Evolutionary conservation across 2,113 vertebrate species (phyloP).

Genomic region (Nothoprocta perdicaria): DNA sequence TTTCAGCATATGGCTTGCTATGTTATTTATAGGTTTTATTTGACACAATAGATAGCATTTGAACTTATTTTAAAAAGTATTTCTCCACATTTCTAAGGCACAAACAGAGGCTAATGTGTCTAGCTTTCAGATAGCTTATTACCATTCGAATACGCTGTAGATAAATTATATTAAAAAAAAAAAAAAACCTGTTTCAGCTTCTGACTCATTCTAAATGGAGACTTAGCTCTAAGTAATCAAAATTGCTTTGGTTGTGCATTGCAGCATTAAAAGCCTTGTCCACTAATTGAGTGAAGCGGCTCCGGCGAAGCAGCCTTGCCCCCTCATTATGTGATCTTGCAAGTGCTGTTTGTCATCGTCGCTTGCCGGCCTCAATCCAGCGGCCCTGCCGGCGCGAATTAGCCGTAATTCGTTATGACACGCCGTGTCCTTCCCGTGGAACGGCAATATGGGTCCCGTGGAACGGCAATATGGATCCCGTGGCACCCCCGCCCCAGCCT

Average conservation of each 20-base stretch:
- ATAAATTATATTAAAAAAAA: constrained; percentile 77
- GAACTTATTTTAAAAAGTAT: constrained; percentile 52
- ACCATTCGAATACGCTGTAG: constrained; percentile 83
- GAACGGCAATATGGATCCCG: constrained; percentile 75
- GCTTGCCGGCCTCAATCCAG: constrained; percentile 70
- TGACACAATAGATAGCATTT: constrained; percentile 62
- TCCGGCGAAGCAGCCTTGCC: constrained; percentile 81
- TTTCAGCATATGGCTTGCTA: constrained; percentile 42
- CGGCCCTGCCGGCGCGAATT: constrained; percentile 81
- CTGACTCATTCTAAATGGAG: constrained; percentile 87
- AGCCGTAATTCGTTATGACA: constrained; percentile 87
- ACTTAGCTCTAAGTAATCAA: constrained; percentile 85
- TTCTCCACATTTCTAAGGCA: constrained; percentile 64
- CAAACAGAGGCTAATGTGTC: constrained; percentile 81
- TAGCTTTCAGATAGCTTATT: constrained; percentile 89
- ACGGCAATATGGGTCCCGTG: constrained; percentile 74
- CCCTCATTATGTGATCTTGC: constrained; percentile 90
- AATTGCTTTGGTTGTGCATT: constrained; percentile 91
- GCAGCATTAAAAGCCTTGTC: constrained; percentile 94
- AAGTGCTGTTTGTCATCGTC: constrained; percentile 85
- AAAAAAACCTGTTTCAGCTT: constrained; percentile 46
- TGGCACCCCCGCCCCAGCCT: constrained; percentile 2
- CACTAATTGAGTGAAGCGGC: constrained; percentile 93
- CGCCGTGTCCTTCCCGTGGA: constrained; percentile 78
- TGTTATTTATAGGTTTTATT: constrained; percentile 68